Conservation (phyloP, 2,888 invertebrate species). For the Agrochola litura region DNA sequence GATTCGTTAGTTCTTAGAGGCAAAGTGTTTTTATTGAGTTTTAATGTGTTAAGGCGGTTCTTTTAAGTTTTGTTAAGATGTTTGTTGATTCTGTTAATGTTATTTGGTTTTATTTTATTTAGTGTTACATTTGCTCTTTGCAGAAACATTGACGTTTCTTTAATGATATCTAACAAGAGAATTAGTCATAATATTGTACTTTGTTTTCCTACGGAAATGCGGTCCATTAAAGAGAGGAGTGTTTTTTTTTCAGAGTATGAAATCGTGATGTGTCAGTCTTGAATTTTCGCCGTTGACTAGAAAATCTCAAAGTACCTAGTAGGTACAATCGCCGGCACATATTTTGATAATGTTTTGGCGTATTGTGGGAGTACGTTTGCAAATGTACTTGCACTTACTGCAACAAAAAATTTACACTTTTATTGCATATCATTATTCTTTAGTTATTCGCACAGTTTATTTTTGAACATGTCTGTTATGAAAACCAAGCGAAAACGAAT, state of each 20-base stretch:
- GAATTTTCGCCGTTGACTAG: no score
- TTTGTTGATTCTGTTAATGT: conserved; percentile 39
- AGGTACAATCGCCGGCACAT: no score
- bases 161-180: background rate
- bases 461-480: no score
- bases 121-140: conserved; percentile 23
- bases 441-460: no score
- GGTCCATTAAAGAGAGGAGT: background rate
- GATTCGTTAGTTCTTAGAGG: conserved; percentile 57
- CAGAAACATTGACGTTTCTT: background rate
- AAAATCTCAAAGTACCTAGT: background rate
- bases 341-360: no score
- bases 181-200: background rate
- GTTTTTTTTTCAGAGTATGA: background rate
- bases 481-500: no score
- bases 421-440: no score
- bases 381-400: no score
- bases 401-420: no score
- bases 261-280: no score
- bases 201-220: background rate
- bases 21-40: conserved; percentile 55
- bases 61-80: conserved; percentile 45
- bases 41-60: conserved; percentile 53
- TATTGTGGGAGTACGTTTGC: no score
- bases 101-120: conserved; percentile 24